A percentile compares a stretch with the other conserved stretches of the same genome.
Evolutionary conservation across 2,888 invertebrate species (phyloP).

Genomic region (Amphipoea oculea): DNA sequence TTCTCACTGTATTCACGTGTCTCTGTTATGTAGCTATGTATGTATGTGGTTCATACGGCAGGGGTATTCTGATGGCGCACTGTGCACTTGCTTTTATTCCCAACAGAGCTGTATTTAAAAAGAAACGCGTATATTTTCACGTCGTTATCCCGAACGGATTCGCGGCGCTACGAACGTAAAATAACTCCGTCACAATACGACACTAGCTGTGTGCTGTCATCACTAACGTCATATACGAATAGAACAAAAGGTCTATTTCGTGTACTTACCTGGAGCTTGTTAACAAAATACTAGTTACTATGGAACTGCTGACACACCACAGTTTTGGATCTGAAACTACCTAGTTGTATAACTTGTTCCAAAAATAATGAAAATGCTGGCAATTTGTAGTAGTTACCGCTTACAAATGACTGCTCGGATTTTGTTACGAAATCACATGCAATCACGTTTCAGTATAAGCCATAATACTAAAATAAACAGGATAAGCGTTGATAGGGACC

Average conservation of each 20-base stretch:
- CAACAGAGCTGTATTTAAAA: slow-evolving; percentile 33
- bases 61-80: slow-evolving; percentile 1
- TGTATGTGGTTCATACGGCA: not conserved
- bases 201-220: not conserved
- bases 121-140: slow-evolving; percentile 41
- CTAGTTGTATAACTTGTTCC: not conserved
- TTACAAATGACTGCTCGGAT: not conserved
- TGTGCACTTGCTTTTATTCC: slow-evolving; percentile 3
- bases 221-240: not conserved
- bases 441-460: no score
- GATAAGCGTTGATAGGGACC: no score
- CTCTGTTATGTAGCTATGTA: not conserved
- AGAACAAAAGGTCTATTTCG: not conserved
- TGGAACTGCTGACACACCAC: not conserved
- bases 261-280: no score
- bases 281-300: not conserved
- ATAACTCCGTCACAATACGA: slow-evolving; percentile 12
- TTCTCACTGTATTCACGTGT: not conserved
- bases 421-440: not conserved
- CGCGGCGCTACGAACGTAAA: not conserved
- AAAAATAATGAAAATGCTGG: not conserved
- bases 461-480: no score
- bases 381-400: not conserved
- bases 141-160: slow-evolving; percentile 42
- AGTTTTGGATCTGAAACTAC: not conserved